Conservation (phyloP, 2,113 vertebrate genomes). For the Lagopus leucura region DNA sequence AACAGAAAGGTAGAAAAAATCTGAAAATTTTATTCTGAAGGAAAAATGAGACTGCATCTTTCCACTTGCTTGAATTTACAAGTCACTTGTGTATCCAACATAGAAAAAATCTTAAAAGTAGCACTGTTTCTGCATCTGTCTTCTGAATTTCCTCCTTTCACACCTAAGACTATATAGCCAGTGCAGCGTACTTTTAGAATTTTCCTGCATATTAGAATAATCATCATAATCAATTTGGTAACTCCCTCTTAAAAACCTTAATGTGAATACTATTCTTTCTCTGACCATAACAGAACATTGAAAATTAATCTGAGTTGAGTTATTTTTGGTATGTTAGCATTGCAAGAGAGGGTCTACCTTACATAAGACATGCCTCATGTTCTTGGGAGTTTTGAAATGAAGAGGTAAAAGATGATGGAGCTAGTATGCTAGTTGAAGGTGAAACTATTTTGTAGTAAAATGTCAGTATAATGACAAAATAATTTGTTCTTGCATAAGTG, state of each 20-base stretch:
- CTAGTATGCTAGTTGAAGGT: neutral
- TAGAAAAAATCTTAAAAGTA: neutral
- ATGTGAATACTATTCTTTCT: conserved; percentile 27
- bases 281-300: conserved; percentile 18
- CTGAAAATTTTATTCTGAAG: neutral
- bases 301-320: neutral
- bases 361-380: neutral
- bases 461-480: neutral
- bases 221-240: neutral
- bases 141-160: conserved; percentile 14
- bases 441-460: neutral
- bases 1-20: neutral
- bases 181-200: neutral
- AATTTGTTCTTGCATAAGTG: neutral
- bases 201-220: conserved; percentile 14
- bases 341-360: neutral
- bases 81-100: neutral
- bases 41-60: neutral
- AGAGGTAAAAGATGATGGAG: neutral
- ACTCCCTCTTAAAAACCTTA: conserved; percentile 32
- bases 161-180: neutral
- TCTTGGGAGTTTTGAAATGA: neutral
- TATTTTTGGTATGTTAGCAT: conserved; percentile 36
- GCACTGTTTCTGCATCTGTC: neutral
- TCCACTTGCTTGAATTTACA: neutral